A percentile compares a stretch with the other conserved stretches of the same genome.
Conservation (phyloP, 1,140 invertebrate species). For the Brachionus plicatilis region DNA sequence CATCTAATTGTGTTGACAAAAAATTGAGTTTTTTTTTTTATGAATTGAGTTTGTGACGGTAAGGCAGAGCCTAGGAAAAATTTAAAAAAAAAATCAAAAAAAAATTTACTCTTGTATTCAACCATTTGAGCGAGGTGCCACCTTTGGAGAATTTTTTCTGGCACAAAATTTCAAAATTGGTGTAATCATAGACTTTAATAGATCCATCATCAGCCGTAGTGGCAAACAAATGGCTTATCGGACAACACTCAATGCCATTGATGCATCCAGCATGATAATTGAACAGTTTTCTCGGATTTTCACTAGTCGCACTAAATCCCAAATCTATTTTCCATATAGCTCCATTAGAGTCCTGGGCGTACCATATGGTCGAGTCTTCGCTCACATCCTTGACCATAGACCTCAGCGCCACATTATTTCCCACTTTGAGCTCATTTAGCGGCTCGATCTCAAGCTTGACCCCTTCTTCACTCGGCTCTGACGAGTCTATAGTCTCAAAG, state of each 20-base stretch:
- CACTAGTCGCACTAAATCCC: slow-evolving; percentile 61
- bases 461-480: slow-evolving; percentile 70
- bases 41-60: no score
- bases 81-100: no score
- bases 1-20: no score
- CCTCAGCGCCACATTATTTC: slow-evolving; percentile 56
- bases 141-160: slow-evolving; percentile 62
- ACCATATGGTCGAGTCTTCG: slow-evolving; percentile 62
- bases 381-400: slow-evolving; percentile 58
- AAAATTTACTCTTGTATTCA: slow-evolving; percentile 62
- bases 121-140: slow-evolving; percentile 67
- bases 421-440: slow-evolving; percentile 67
- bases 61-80: no score
- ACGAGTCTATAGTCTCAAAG: slow-evolving; percentile 75
- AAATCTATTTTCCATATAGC: slow-evolving; percentile 74
- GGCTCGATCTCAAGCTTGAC: slow-evolving; percentile 75
- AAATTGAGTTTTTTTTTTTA: no score
- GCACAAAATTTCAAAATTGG: slow-evolving; percentile 58
- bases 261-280: slow-evolving; percentile 70
- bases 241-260: slow-evolving; percentile 63
- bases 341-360: slow-evolving; percentile 72
- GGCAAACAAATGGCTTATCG: slow-evolving; percentile 64
- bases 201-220: slow-evolving; percentile 66
- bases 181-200: slow-evolving; percentile 68
- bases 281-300: slow-evolving; percentile 62